Percentiles rank a stretch among this genome's conserved stretches.
phyloP scores from a whole-genome alignment of 2,888 invertebrate species.

The Bhutanitis thaidina region DNA sequence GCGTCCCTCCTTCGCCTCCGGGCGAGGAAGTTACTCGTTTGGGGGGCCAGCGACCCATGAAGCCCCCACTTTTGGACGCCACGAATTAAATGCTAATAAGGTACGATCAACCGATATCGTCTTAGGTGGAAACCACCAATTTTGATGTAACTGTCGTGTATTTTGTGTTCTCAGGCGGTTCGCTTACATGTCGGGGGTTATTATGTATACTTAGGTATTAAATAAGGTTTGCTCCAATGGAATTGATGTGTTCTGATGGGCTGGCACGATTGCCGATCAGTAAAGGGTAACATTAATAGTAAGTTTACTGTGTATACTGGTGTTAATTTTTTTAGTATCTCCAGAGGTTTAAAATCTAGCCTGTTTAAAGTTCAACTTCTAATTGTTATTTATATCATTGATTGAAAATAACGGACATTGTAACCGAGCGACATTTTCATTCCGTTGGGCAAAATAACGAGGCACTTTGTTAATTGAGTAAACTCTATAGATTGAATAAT shows the following conservation, averaged over 20 bases:
- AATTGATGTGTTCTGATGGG: no score
- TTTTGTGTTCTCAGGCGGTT: conserved; percentile 6
- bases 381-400: no score
- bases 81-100: conserved; percentile 78
- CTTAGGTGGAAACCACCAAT: conserved; percentile 39
- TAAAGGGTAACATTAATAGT: no score
- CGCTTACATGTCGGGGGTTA: not conserved
- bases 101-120: conserved; percentile 53
- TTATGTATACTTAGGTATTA: conserved; percentile 6
- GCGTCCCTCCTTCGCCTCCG: conserved; percentile 55
- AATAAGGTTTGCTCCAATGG: not conserved
- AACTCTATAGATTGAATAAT: conserved; percentile 16
- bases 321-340: no score
- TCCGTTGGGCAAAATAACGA: not conserved
- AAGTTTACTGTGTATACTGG: no score
- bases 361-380: no score
- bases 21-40: conserved; percentile 76
- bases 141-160: conserved; percentile 25
- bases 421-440: no score
- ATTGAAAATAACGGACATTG: no score
- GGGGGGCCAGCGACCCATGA: conserved; percentile 73
- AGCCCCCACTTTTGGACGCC: conserved; percentile 65
- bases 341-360: no score
- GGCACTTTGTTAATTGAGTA: conserved; percentile 11
- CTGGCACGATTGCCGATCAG: no score